Base-by-base conservation (phyloP, 2,888 invertebrate species). In the Hedya salicella region DNA sequence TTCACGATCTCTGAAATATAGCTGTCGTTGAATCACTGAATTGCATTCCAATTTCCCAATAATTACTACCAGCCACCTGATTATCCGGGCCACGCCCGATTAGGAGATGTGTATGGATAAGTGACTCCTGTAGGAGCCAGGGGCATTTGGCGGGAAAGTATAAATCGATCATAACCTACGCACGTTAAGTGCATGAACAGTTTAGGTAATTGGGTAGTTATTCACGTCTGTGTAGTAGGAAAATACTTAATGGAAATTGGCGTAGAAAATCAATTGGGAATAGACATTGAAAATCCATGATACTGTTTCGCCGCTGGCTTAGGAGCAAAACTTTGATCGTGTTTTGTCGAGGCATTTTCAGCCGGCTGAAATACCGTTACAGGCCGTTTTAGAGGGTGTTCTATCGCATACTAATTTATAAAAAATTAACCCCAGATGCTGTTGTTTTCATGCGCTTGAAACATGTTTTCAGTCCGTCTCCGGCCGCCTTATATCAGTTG, bases 121-220 rank as follows among this genome's bases (percentile, higher is more conserved):
- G 21, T 9, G 57, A 46, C 21, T 46, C 64, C 64, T 4, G 3
- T 11, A 13, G 64, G 64, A 64, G 64, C 16, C 59, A 14, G n/a
- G 1, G 59, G 64, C 50, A 36, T 11, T 44, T 13, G 11, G 11
- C 9, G 3, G 1, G 13, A 14, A n/a, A 13, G 8, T 50, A 50
- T 52, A 25, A 46, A 64, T 59, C 59, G 59, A 59, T 64, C 64
- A 64, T 64, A 59, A 64, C 50, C 57, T 54, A 48, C 21, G 50
- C 50, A 50, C n/a, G 54, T 59, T 57, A 57, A 64, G 50, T 57
- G 64, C 57, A 16, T 53, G 39, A 63, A 52, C 57, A 56, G 62
- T 62, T 67, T 30, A 46, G 59, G 49, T 68, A 64, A 64, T 68
- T 49, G 36, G 60, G 54, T 21, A 63, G 30, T 16, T 9, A 54